Conservation (phyloP, 2,888 invertebrate species). For the Calameuta pallipes region DNA sequence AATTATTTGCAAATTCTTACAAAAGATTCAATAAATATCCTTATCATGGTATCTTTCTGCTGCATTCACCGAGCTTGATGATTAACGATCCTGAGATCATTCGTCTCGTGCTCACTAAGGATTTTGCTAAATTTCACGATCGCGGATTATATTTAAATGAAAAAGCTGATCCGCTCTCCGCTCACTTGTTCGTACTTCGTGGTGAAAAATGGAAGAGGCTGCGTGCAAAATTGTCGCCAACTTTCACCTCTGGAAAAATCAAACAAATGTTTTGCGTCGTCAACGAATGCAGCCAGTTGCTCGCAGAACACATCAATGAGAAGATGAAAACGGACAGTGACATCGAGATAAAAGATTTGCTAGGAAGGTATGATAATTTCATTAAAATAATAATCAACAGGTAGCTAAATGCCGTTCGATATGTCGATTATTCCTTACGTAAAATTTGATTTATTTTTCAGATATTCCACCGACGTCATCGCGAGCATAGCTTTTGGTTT, state of each 20-base stretch:
- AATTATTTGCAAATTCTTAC: no score
- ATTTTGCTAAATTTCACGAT: constrained; percentile 61
- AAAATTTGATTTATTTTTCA: neutral
- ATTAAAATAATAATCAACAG: no score
- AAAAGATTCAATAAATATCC: no score
- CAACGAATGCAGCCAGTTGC: constrained; percentile 46
- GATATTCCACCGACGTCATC: constrained; percentile 65
- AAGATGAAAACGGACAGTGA: constrained; percentile 22
- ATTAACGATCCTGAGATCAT: constrained; percentile 54
- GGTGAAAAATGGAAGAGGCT: constrained; percentile 67
- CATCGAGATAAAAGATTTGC: constrained; percentile 42
- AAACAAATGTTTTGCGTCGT: constrained; percentile 65
- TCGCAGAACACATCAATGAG: constrained; percentile 36
- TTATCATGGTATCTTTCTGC: no score
- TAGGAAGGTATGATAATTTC: constrained; percentile 7
- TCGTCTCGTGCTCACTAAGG: constrained; percentile 54
- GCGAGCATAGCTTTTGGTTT: constrained; percentile 65
- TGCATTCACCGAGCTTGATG: constrained; percentile 21
- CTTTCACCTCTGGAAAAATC: constrained; percentile 68
- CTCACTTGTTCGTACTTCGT: constrained; percentile 55
- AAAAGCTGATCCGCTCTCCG: constrained; percentile 57
- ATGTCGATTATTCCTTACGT: no score
- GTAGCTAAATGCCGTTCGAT: no score
- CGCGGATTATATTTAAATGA: constrained; percentile 56
- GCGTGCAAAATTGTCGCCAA: constrained; percentile 65